A percentile compares a stretch with the other conserved stretches of the same genome.
These are phyloP conservation scores for Gallinago paraguaiae DNA, from an alignment of 2,113 vertebrate species.

Conservation along the genomic window DNA sequence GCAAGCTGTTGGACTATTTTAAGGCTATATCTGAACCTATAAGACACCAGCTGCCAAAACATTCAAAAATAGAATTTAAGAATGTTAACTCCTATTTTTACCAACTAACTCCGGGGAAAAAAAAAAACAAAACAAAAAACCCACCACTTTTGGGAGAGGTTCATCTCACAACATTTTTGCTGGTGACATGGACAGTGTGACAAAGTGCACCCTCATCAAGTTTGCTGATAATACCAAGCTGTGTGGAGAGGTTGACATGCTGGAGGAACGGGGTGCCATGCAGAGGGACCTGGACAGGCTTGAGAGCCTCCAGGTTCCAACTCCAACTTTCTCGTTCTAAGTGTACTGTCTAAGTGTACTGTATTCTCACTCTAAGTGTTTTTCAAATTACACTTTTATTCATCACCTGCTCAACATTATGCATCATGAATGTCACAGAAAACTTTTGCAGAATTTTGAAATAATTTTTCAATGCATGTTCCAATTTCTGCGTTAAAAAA, in stretches of 20 bases:
- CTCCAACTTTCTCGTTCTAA: neutral
- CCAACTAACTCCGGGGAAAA: neutral
- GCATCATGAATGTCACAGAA: neutral
- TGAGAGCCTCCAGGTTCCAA: too few species aligned
- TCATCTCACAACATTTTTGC: neutral
- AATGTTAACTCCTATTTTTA: neutral
- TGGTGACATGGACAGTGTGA: neutral
- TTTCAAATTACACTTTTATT: neutral
- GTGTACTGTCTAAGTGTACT: neutral
- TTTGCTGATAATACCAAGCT: neutral
- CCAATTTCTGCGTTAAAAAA: neutral
- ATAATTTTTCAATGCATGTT: neutral
- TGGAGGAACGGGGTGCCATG: neutral
- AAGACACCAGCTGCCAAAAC: neutral
- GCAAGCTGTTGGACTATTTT: conserved; percentile 23
- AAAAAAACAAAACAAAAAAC: too few species aligned
- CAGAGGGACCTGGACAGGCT: neutral
- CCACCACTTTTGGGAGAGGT: neutral
- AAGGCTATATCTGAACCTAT: neutral
- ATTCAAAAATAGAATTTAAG: neutral
- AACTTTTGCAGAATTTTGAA: neutral
- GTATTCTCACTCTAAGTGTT: neutral
- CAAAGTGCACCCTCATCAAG: neutral
- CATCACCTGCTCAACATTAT: neutral
- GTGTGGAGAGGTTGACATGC: neutral